Base-by-base conservation (phyloP, 1,140 invertebrate species). In the Mesaphorura yosii region DNA sequence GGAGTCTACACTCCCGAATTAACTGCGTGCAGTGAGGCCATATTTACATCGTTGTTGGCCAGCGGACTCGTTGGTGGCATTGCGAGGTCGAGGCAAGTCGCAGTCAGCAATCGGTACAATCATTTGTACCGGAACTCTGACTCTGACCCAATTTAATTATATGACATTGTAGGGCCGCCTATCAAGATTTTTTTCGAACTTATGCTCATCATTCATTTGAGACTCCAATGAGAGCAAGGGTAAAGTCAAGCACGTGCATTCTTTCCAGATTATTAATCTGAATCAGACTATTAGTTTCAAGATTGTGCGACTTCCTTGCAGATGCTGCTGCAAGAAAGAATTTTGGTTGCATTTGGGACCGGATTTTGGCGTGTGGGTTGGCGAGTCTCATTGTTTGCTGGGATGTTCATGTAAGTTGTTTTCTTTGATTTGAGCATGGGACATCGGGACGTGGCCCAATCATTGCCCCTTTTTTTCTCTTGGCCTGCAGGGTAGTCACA, bases 131-230 rank as follows among this genome's bases (percentile, higher is more conserved):
- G n/a, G n/a, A n/a, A n/a, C n/a, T n/a, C n/a, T n/a, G n/a, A n/a
- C n/a, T n/a, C n/a, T n/a, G n/a, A n/a, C n/a, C n/a, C n/a, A n/a
- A n/a, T n/a, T n/a, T n/a, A n/a, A n/a, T n/a, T n/a, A n/a, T n/a
- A n/a, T n/a, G n/a, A n/a, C n/a, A n/a, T n/a, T n/a, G n/a, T n/a
- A n/a, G n/a, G 61, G 60, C 63, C 2, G 75, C 79, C 19, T 79
- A 79, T 58, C 39, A 78, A n/a, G 72, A 78, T 48, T 85, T 86
- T 60, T 78, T 84, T 58, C 75, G 78, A 65, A 80, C 74, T 45
- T 86, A 86, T 71, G 73, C 83, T 69, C 82, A 80, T 7, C 78
- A 80, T 26, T 69, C 71, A 7, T 87, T 82, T 67, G 67, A 68
- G 40, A 76, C 72, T 51, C 79, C 82, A 42, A 66, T 77, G 10